Evolutionary conservation across 2,113 vertebrate genomes (phyloP).

Genomic region (Mugil cephalus): DNA sequence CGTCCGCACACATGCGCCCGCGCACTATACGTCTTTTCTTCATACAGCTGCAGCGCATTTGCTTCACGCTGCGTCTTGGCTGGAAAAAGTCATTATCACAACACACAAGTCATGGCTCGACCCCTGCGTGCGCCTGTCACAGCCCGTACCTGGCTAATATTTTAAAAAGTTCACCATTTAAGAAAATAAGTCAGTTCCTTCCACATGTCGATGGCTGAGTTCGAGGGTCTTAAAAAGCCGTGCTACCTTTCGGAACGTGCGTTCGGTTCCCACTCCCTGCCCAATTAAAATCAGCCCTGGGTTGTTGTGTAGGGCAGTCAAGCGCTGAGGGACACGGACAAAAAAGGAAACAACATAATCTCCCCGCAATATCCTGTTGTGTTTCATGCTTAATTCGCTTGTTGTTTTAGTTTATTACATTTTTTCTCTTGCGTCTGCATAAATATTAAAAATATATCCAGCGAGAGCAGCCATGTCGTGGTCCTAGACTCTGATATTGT

Average conservation of each 20-base stretch:
- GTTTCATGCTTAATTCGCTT: constrained; percentile 91
- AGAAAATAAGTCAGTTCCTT: constrained; percentile 28
- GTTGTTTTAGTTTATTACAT: constrained; percentile 98
- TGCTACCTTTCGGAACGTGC: constrained; percentile 47
- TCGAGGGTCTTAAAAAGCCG: constrained; percentile 55
- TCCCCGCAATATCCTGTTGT: constrained; percentile 99
- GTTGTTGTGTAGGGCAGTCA: constrained; percentile 72
- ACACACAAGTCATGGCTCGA: constrained; percentile 51
- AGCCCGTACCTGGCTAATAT: constrained; percentile 69
- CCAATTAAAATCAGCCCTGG: constrained; percentile 75
- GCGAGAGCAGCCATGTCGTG: constrained; percentile 87
- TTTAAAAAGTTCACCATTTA: constrained; percentile 48
- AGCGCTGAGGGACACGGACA: constrained; percentile 79
- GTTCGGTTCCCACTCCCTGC: constrained; percentile 41
- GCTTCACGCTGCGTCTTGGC: constrained; percentile 78
- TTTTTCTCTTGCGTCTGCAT: constrained; percentile 90
- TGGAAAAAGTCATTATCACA: constrained; percentile 81
- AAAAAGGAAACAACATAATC: constrained; percentile 96
- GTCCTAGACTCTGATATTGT: constrained; percentile 88
- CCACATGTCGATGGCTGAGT: constrained; percentile 52
- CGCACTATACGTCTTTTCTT: constrained; percentile 46
- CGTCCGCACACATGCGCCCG: constrained; percentile 10
- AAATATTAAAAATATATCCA: constrained; percentile 95
- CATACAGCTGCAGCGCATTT: constrained; percentile 90
- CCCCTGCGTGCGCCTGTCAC: constrained; percentile 61